Evolutionary conservation across 2,797 vertebrate species (phyloP), one percentile per base, ranked within the genome.

Genomic region (Buphagus erythrorhynchus): DNA sequence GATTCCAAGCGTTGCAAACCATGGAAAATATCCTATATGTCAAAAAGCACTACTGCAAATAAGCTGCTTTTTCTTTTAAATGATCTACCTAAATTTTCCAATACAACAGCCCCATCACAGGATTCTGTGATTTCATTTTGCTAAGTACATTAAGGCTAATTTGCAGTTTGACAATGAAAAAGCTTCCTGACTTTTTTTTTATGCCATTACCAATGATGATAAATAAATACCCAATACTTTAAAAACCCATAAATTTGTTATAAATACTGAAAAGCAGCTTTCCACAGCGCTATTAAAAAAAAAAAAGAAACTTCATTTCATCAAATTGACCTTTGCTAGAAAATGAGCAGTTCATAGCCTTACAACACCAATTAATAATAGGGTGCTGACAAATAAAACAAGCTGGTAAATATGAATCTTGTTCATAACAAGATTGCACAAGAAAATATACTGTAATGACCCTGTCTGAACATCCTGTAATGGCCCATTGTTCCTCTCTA

Each of bases 401-500:
- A 89, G 57, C 78, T 76, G 52, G 90, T 90, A 93, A 96, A 90
- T 80, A 73, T 0, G 9, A 85, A 87, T 63, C 84, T 92, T 74
- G 71, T 52, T 67, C 78, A 68, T 92, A 95, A 95, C 74, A 96
- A 79, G 61, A 95, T 58, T 93, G 92, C 78, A 80, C 88, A 94
- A 93, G 90, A 95, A 94, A 94, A 96, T 86, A 95, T n/a, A 95
- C 91, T 91, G 75, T 54, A 95, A 90, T 94, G 93, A 96, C 93
- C 92, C 86, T 71, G 63, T 78, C 92, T 67, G 74, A 92, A 96
- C 90, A 97, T 96, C 92, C 95, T 92, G 90, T 91, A 83, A 95
- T 51, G 68, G 77, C 49, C 88, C 84, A 94, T 95, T 95, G 93
- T 96, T 94, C 90, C 75, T 77, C 71, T 63, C 86, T 71, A 69